Conservation (phyloP, 2,797 vertebrate species). For the Thaleichthys pacificus region DNA sequence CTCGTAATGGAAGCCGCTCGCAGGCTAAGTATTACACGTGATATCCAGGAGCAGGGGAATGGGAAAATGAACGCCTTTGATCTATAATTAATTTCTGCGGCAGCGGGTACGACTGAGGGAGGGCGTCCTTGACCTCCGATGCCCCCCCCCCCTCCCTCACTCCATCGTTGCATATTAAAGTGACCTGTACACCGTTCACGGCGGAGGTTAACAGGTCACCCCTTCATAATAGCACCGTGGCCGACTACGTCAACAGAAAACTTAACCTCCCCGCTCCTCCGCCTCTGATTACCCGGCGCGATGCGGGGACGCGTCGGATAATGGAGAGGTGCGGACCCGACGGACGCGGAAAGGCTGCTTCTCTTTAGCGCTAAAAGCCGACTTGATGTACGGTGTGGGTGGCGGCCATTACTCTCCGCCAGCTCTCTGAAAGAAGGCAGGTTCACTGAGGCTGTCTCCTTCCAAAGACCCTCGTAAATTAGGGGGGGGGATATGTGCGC, state of each 20-base stretch:
- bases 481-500: slow-evolving; percentile 35
- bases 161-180: slow-evolving; percentile 51
- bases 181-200: slow-evolving; percentile 49
- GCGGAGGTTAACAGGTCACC: slow-evolving; percentile 15
- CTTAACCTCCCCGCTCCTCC: slow-evolving; percentile 30
- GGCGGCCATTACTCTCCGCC: slow-evolving; percentile 61
- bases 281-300: slow-evolving; percentile 43
- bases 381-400: slow-evolving; percentile 59
- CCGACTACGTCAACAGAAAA: slow-evolving; percentile 26
- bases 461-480: slow-evolving; percentile 59
- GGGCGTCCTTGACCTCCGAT: slow-evolving; percentile 61
- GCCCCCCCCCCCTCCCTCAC: slow-evolving; percentile 21
- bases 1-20: slow-evolving; percentile 40
- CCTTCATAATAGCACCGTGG: slow-evolving; percentile 11
- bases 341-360: slow-evolving; percentile 39
- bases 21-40: slow-evolving; percentile 34
- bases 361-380: slow-evolving; percentile 62
- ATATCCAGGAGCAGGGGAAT: slow-evolving; percentile 17
- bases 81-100: slow-evolving; percentile 66
- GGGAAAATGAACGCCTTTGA: slow-evolving; percentile 59
- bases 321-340: slow-evolving; percentile 39
- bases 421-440: slow-evolving; percentile 41
- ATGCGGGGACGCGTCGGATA: slow-evolving; percentile 44
- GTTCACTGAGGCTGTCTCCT: slow-evolving; percentile 33
- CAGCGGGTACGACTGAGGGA: slow-evolving; percentile 34